Percentiles rank a stretch among this genome's conserved stretches.
Conservation (phyloP, 2,113 vertebrate species). For the Sturnira hondurensis region DNA sequence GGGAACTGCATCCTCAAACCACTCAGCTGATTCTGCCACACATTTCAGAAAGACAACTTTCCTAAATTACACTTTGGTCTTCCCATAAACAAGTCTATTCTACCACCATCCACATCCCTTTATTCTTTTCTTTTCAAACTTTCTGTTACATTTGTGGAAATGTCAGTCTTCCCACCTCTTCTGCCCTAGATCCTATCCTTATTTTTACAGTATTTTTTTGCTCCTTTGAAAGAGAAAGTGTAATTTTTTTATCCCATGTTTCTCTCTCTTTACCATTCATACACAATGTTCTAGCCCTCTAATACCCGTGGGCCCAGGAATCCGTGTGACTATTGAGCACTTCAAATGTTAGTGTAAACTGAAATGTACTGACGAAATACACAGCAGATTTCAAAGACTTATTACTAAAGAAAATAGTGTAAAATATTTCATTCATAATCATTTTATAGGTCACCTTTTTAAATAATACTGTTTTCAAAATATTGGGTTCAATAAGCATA, state of each 20-base stretch:
- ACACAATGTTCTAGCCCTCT: neutral
- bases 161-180: neutral
- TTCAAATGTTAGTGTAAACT: neutral
- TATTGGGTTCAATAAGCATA: neutral
- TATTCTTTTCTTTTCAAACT: neutral
- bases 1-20: neutral
- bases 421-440: neutral
- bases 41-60: neutral
- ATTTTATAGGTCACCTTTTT: neutral
- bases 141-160: neutral
- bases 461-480: neutral
- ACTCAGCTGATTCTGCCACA: neutral
- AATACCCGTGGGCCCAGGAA: neutral
- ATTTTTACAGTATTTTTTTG: neutral
- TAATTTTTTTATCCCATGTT: neutral
- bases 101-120: neutral
- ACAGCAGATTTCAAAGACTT: neutral
- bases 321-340: neutral
- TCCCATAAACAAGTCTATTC: neutral
- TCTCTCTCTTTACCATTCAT: neutral
- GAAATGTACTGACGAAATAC: neutral
- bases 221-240: neutral
- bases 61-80: neutral
- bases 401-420: neutral
- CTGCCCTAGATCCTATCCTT: neutral